These are phyloP conservation scores for Eciton burchellii DNA, from an alignment of 1,140 invertebrate species.

Conservation along the genomic window DNA sequence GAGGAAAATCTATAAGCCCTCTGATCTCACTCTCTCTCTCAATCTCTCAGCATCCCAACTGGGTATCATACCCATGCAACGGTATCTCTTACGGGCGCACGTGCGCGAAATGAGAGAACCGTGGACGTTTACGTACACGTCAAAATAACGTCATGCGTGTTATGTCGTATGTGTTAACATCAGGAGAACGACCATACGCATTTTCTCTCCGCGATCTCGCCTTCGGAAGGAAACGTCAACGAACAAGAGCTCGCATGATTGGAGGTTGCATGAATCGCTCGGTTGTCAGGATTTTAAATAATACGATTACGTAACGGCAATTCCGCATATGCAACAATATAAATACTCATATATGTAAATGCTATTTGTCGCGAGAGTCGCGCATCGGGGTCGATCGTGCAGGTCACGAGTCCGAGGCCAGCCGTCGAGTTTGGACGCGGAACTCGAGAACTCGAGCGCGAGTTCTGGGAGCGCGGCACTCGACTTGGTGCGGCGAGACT, in stretches of 20 bases:
- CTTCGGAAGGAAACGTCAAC: not conserved
- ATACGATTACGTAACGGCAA: slow-evolving; percentile 69
- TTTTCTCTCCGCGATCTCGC: not conserved
- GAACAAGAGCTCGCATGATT: slow-evolving; percentile 1
- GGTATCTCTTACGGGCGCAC: not conserved
- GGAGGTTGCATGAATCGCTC: not conserved
- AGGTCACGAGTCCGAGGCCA: not conserved
- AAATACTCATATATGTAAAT: slow-evolving; percentile 57
- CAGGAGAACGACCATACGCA: not conserved
- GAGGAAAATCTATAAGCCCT: not conserved
- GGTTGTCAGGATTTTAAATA: slow-evolving; percentile 58
- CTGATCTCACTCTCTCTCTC: not conserved
- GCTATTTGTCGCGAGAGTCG: slow-evolving; percentile 25
- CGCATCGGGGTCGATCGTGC: not conserved
- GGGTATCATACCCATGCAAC: not conserved
- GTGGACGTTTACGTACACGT: not conserved
- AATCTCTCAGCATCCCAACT: not conserved
- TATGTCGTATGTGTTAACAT: not conserved
- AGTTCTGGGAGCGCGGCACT: not conserved
- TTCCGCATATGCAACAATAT: slow-evolving; percentile 46
- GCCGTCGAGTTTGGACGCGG: not conserved
- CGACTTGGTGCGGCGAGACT: not conserved
- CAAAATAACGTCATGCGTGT: slow-evolving; percentile 19
- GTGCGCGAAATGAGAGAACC: not conserved
- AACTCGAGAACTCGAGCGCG: not conserved